Evolutionary conservation across 1,140 invertebrate genomes (phyloP).

Genomic region (Odontomachus brunneus): DNA sequence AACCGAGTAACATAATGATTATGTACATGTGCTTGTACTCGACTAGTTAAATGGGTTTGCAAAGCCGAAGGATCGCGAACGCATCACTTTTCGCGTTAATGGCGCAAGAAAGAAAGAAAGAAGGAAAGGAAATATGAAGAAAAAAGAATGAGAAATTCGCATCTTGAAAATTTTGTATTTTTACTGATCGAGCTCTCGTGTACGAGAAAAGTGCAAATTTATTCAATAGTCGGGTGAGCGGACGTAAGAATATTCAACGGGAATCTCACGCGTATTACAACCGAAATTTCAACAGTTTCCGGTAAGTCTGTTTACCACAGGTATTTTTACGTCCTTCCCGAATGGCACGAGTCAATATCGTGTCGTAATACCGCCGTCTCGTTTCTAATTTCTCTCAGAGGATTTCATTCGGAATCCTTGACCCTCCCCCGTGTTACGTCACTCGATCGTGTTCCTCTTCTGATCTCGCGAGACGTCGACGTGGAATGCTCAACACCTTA

Average conservation of each 20-base stretch:
- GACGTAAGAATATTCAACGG: not conserved
- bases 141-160: not conserved
- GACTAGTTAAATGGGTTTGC: no score
- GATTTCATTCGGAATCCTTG: slow-evolving; percentile 10
- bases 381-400: slow-evolving; percentile 59
- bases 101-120: no score
- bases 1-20: no score
- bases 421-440: not conserved
- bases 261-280: slow-evolving; percentile 37
- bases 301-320: slow-evolving; percentile 49
- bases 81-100: not conserved
- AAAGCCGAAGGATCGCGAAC: no score
- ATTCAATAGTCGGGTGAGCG: not conserved
- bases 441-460: slow-evolving; percentile 8
- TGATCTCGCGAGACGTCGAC: not conserved
- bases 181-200: not conserved
- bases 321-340: slow-evolving; percentile 50
- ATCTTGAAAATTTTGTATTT: not conserved
- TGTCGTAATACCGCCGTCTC: slow-evolving; percentile 57
- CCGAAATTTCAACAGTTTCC: slow-evolving; percentile 38
- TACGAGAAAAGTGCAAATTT: slow-evolving; percentile 29
- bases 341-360: slow-evolving; percentile 59
- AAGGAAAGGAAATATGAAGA: no score
- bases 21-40: no score
- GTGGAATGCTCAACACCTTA: not conserved